phyloP scores from a whole-genome alignment of 2,888 invertebrate genomes.

The Escarpia spicata region DNA sequence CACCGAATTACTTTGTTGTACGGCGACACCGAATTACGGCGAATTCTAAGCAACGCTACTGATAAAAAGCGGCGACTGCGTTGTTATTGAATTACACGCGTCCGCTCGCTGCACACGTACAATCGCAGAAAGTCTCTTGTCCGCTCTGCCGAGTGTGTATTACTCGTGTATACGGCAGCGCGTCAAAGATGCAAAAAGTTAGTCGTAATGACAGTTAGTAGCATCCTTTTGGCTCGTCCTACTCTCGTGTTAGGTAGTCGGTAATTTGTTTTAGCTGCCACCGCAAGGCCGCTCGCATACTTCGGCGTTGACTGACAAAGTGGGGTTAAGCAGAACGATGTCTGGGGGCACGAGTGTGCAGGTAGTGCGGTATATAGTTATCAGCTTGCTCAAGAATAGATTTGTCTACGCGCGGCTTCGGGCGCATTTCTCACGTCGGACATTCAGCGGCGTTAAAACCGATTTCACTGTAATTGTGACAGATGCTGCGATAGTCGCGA shows the following conservation, averaged over 20 bases:
- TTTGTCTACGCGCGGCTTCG: neutral
- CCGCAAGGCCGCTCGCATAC: neutral
- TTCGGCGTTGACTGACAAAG: conserved; percentile 5
- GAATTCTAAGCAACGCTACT: neutral
- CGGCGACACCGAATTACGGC: neutral
- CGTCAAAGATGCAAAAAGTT: neutral
- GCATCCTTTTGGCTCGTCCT: neutral
- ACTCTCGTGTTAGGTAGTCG: neutral
- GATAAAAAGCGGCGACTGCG: neutral
- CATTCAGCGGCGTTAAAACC: neutral
- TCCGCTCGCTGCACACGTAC: neutral
- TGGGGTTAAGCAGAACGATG: neutral
- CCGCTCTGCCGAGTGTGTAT: neutral
- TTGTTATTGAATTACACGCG: conserved; percentile 12
- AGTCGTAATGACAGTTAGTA: neutral
- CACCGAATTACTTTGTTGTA: conserved; percentile 13
- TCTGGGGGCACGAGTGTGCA: neutral
- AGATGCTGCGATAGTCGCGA: neutral
- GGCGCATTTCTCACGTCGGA: neutral
- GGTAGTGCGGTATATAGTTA: conserved; percentile 10
- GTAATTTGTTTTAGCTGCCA: conserved; percentile 16
- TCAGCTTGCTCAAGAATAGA: neutral
- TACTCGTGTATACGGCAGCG: neutral
- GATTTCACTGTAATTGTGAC: neutral
- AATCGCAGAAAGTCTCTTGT: neutral